Evolutionary conservation across 2,888 invertebrate species (phyloP).

Genomic region (Phengaris arion): DNA sequence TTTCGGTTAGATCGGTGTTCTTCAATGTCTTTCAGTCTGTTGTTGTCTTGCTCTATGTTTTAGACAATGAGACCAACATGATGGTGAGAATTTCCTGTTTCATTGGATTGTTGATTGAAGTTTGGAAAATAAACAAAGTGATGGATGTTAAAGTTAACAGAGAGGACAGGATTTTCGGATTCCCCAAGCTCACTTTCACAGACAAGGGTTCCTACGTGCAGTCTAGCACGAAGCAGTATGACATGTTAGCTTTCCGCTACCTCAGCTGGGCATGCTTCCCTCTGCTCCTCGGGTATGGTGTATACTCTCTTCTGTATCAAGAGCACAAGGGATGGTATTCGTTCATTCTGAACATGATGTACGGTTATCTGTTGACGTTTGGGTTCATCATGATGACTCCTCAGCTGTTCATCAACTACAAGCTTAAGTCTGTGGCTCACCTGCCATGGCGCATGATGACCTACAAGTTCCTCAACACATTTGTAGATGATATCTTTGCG

Average conservation of each 20-base stretch:
- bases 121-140: conserved; percentile 99
- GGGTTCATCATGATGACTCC: conserved; percentile 99
- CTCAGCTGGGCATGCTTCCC: conserved; percentile 98
- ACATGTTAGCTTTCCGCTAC: conserved; percentile 97
- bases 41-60: conserved; percentile 95
- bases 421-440: conserved; percentile 99
- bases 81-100: conserved; percentile 96
- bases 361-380: conserved; percentile 98
- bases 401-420: conserved; percentile 99
- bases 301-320: conserved; percentile 95
- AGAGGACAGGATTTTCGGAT: conserved; percentile 86
- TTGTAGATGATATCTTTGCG: conserved; percentile 99
- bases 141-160: conserved; percentile 88
- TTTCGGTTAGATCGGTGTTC: conserved; percentile 98
- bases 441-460: conserved; percentile 99
- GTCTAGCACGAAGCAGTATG: conserved; percentile 96
- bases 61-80: conserved; percentile 99
- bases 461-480: conserved; percentile 99
- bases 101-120: conserved; percentile 95
- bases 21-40: conserved; percentile 98
- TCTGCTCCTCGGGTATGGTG: conserved; percentile 93
- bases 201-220: conserved; percentile 98
- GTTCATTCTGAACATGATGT: conserved; percentile 96
- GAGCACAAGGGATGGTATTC: conserved; percentile 99
- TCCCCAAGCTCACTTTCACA: conserved; percentile 89